Base-by-base conservation (phyloP, 2,888 invertebrate genomes). In the Amphipyra tragopoginis region DNA sequence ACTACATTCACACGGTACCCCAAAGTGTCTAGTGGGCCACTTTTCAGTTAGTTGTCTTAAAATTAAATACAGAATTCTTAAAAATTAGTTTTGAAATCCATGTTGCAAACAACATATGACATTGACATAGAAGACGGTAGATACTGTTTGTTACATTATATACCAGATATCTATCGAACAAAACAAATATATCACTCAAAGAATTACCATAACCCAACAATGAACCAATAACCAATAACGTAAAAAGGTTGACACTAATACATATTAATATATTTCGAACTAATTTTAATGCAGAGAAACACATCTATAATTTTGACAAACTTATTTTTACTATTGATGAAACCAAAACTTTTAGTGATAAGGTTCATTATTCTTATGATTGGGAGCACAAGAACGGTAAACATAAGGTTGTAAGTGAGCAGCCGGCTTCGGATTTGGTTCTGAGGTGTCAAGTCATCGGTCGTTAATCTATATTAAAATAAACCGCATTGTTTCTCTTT, bases 401-500 rank as follows among this genome's bases (percentile, higher is more conserved):
- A 9, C 2, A 13, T 75, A 75, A 61, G 11, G 75, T 80, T 82
- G 78, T 77, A 68, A 63, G 68, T 75, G 65, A 51, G 56, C 51
- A 75, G 77, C 80, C 66, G 73, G 78, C 75, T 71, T 69, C 39
- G 42, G 71, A 87, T 87, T 85, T 86, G 83, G 75, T 85, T 75
- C 74, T 77, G 72, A 82, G 90, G 90, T 92, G 93, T 93, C 93
- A 92, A 94, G 93, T 93, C 94, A 93, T 93, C 81, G 88, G 85
- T 88, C 86, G 90, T 92, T 93, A 93, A 94, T 94, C 90, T 93
- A 93, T 93, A 93, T 94, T 93, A 89, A 93, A 94, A 94, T 94
- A 90, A 88, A 89, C 80, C 83, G 87, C 90, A 91, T 94, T 94
- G 93, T 95, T 93, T 93, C 84, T 88, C 80, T 85, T 88, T 86